These are phyloP conservation scores for Zenarchopterus dispar DNA, from an alignment of 2,797 vertebrate species.

Conservation along the genomic window DNA sequence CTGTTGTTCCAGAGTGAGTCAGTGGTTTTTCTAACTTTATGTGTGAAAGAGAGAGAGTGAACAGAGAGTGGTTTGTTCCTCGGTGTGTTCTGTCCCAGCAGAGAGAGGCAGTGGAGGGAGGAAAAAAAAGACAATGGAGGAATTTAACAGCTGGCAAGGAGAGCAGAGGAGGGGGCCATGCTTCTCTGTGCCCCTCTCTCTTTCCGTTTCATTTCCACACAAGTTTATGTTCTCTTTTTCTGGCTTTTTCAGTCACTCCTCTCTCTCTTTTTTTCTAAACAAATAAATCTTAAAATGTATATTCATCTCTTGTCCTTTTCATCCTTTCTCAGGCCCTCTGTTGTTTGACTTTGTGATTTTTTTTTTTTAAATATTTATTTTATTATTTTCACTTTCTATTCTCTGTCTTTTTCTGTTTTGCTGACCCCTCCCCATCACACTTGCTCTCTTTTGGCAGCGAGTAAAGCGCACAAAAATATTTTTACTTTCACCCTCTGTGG, in stretches of 20 bases:
- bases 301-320: too few relatives aligned
- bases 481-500: constrained; percentile 19
- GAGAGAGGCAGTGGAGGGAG: constrained; percentile 27
- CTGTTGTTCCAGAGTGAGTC: constrained; percentile 47
- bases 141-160: constrained; percentile 69
- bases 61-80: constrained; percentile 60
- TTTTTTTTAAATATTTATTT: background rate
- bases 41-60: constrained; percentile 5
- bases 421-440: background rate
- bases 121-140: constrained; percentile 64
- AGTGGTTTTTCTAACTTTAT: constrained; percentile 25
- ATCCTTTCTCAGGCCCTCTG: too few relatives aligned
- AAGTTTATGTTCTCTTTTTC: background rate
- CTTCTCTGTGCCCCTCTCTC: background rate
- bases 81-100: constrained; percentile 38
- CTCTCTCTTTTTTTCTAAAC: background rate
- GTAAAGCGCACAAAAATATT: constrained; percentile 14
- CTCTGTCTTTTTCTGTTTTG: background rate
- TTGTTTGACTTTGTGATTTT: background rate
- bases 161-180: constrained; percentile 17
- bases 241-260: background rate
- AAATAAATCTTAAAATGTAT: background rate
- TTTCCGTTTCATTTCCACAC: background rate
- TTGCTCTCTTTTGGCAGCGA: constrained; percentile 33
- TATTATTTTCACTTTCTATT: background rate